Base-by-base conservation (phyloP, 2,113 vertebrate genomes). In the Pica pica region DNA sequence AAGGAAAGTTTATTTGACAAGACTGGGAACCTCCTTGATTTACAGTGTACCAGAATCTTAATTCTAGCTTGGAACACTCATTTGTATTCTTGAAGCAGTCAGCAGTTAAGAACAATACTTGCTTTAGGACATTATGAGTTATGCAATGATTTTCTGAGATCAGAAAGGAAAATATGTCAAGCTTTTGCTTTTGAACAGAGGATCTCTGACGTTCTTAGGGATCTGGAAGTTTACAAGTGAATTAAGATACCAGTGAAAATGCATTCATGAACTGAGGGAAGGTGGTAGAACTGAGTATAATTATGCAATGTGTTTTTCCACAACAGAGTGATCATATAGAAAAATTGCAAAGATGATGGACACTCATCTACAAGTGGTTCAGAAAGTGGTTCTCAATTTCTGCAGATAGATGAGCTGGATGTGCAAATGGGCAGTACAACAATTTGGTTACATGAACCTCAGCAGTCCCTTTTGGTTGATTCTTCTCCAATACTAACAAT, bases 111-210 rank as follows among this genome's bases (percentile, higher is more conserved):
- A 94, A 87, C 68, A 94, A 83, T 52, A 77, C 80, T 89, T 91
- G 73, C 90, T 95, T 87, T 77, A 89, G 73, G 80, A 96, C 83
- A 80, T 59, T 31, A 44, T 37, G 53, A 89, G 52, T 86, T 94
- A 76, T 73, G 68, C 73, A 83, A 64, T 60, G 35, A 77, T 93
- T 83, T 93, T 83, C 49, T 89, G 77, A 93, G 27, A 83, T 76
- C 55, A 76, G 28, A 93, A 89, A 52, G 24, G 8, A 94, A 93
- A 95, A 71, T 35, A 61, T 30, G 49, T 82, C 47, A 92, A 53
- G 49, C 13, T 59, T 71, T 81, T 75, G 56, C 65, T 78, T 90
- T 90, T 63, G 57, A 93, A 86, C 52, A 83, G 37, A 9, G 46
- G 24, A 41, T 89, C 46, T 92, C 79, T 91, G 46, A 78, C 87